phyloP scores from a whole-genome alignment of 2,888 invertebrate genomes.

The Cynaeus angustus region DNA sequence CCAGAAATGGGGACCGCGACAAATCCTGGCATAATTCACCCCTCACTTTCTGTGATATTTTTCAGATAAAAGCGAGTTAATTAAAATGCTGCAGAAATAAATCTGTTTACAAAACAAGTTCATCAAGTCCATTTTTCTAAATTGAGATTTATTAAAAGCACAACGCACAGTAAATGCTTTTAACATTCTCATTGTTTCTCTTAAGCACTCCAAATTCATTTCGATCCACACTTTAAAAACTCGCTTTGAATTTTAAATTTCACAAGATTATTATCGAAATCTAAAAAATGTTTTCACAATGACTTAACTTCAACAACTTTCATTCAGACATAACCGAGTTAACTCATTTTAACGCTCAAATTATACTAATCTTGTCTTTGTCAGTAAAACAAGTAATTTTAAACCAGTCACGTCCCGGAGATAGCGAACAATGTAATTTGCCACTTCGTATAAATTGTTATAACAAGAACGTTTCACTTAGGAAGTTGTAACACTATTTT shows the following conservation, averaged over 20 bases:
- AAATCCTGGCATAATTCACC: neutral
- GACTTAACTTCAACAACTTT: too few relatives aligned
- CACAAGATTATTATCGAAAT: slow-evolving; percentile 1
- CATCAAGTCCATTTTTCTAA: neutral
- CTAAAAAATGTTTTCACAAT: slow-evolving; percentile 1
- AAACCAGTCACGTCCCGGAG: neutral
- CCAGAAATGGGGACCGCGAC: too few relatives aligned
- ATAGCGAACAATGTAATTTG: slow-evolving; percentile 1
- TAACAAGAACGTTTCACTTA: slow-evolving; percentile 5
- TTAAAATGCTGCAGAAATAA: neutral
- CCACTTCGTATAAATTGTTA: slow-evolving; percentile 18
- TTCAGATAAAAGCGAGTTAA: neutral
- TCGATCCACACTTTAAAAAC: slow-evolving; percentile 2
- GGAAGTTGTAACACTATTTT: slow-evolving; percentile 37
- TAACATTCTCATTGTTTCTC: neutral
- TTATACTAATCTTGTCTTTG: neutral
- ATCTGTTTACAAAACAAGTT: neutral
- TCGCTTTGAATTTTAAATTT: too few relatives aligned
- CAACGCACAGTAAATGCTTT: neutral
- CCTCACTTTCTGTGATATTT: neutral
- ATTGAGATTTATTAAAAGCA: neutral
- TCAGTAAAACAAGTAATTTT: neutral
- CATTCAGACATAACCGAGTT: too few relatives aligned
- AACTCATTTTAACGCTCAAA: neutral
- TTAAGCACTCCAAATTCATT: neutral